Evolutionary conservation across 2,113 vertebrate genomes (phyloP), one percentile per base, ranked within the genome.

Genomic region (Casuarius casuarius): DNA sequence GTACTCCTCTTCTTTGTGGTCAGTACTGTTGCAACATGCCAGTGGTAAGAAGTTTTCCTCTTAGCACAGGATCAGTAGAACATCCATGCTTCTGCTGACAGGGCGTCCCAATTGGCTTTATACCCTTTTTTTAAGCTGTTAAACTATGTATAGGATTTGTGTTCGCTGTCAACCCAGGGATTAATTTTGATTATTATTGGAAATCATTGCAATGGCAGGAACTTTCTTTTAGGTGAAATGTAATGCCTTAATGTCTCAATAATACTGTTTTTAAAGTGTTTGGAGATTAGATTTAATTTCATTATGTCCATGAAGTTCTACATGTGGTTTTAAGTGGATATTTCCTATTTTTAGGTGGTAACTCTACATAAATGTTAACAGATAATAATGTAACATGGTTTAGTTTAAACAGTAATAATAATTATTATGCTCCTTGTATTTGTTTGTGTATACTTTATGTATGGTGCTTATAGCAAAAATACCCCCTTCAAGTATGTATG

Each of bases 141-240:
- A 90, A 91, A 85, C 29, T 62, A 28, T 5, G 33, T 40, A 76
- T 14, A 66, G 66, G 44, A 84, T 88, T 90, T 93, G 59, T 77
- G 82, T 54, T 74, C 67, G 71, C 67, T 94, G 74, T 70, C 94
- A 90, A 72, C 33, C 13, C 49, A 76, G 73, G 90, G 90, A 95
- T 94, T 94, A 93, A 90, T 93, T 96, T 83, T 92, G 82, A 87
- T 87, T 62, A 54, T 70, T 90, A 85, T 73, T 90, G 82, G 65
- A 96, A 93, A 95, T 86, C 82, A 67, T 62, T 96, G 35, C 84
- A 82, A 61, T 15, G 17, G 49, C 63, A 96, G 54, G n/a, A 86
- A 76, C 29, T n/a, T 83, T 58, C 87, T 70, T 91, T 92, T 51
- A 77, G 87, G 87, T 93, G 40, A 76, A 54, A 62, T 89, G 84